Percentiles rank a stretch among this genome's conserved stretches.
Conservation (phyloP, 2,113 vertebrate species). For the Gorsachius goisagi region DNA sequence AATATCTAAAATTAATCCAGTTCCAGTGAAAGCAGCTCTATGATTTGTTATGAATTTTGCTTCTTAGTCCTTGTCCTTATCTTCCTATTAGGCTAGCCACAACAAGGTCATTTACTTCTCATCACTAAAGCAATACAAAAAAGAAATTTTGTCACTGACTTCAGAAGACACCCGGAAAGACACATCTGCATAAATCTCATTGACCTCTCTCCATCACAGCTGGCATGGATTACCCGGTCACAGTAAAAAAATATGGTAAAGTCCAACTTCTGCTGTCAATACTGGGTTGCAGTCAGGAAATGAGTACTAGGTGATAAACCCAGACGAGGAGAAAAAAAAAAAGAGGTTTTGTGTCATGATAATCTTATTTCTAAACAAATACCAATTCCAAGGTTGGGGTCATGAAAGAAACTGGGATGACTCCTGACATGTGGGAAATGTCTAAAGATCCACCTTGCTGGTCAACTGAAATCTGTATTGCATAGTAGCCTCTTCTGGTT, state of each 20-base stretch:
- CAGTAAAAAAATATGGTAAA: fast-evolving
- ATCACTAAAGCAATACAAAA: background rate
- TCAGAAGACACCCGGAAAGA: background rate
- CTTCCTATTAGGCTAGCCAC: background rate
- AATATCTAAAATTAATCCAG: background rate
- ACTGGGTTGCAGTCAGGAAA: background rate
- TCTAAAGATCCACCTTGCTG: background rate
- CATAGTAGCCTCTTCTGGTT: background rate
- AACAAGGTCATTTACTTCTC: background rate
- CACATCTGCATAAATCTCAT: background rate
- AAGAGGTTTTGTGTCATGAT: background rate
- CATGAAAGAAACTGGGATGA: background rate
- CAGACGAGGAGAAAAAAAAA: background rate
- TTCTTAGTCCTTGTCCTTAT: background rate
- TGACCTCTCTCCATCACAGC: background rate
- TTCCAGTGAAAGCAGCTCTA: background rate
- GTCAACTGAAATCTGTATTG: background rate
- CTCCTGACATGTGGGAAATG: background rate
- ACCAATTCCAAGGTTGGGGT: background rate
- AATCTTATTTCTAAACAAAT: background rate
- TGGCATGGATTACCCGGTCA: background rate
- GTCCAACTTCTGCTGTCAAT: background rate
- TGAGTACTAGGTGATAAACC: background rate
- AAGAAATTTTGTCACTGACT: background rate
- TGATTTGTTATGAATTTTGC: background rate